Base-by-base conservation (phyloP, 2,797 vertebrate genomes). In the Myotis myotis region DNA sequence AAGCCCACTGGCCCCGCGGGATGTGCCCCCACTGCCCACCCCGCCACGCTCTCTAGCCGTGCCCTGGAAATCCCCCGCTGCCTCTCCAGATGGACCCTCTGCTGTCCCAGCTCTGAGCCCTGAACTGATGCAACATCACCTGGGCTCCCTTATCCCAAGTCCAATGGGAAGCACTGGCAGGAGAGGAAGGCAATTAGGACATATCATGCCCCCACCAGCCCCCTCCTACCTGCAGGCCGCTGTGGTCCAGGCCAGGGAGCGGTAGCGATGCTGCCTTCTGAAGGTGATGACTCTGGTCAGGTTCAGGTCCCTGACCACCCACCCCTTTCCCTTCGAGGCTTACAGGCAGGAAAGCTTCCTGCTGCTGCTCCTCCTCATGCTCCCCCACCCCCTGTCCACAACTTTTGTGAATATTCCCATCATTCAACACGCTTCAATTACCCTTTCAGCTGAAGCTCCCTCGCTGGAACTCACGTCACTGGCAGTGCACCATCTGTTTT, bases 21-120 rank as follows among this genome's bases (percentile, higher is more conserved):
- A 30, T 22, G 17, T 66, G 23, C 17, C 16, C 66, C 53, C 36
- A 28, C 44, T 1, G 1, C 44, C 86, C 38, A 11, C 33, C 36
- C 44, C 23, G 23, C 10, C 0, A 2, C 5, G 7, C 47, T 57
- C 38, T 79, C 71, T 22, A n/a, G 44, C 55, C 1, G 0, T 19
- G 23, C 44, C 51, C 19, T 49, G 28, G 55, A 55, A 86, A 76
- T 49, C 17, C 36, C 23, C 47, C 28, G 0, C 41, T 0, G 3
- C 47, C 47, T 57, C 47, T 60, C 33, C 8, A 41, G 17, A 53
- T 22, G 15, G 22, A 25, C 25, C 78, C 53, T 57, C 30, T n/a
- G 10, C 36, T 36, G 60, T 62, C 60, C 89, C 13, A 1, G 6
- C 53, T 19, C 62, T 22, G 23, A 78, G 47, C 68, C 83, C 7